phyloP scores from a whole-genome alignment of 1,140 invertebrate genomes.

The Trichoplusia ni region DNA sequence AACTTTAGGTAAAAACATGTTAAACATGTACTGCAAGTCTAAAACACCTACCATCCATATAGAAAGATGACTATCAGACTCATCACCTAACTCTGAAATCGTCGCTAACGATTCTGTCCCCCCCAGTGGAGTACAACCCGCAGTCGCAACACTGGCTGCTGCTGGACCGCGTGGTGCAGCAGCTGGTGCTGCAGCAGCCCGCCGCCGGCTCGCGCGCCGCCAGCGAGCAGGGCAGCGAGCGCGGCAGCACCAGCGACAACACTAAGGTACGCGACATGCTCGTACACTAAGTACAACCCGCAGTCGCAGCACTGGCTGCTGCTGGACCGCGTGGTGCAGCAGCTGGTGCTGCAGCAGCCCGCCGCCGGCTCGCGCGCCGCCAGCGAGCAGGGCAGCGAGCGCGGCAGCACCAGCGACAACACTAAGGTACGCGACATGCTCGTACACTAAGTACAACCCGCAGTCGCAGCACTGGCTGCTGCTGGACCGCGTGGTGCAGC shows the following conservation, averaged over 20 bases:
- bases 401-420: conserved; percentile 47
- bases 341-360: conserved; percentile 93
- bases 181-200: conserved; percentile 93
- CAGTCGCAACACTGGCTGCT: conserved; percentile 96
- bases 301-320: conserved; percentile 96
- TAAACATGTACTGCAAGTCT: too few species aligned
- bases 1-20: too few species aligned
- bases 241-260: conserved; percentile 47
- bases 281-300: conserved; percentile 83
- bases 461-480: conserved; percentile 96
- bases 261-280: conserved; percentile 59
- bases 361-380: conserved; percentile 67
- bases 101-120: too few species aligned
- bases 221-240: conserved; percentile 51
- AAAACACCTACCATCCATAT: too few species aligned
- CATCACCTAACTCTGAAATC: too few species aligned
- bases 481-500: conserved; percentile 97
- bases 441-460: conserved; percentile 83
- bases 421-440: conserved; percentile 59
- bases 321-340: conserved; percentile 97
- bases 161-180: conserved; percentile 97
- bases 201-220: conserved; percentile 67
- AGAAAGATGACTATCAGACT: too few species aligned
- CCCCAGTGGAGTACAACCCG: conserved; percentile 81
- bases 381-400: conserved; percentile 51